Evolutionary conservation across 2,113 vertebrate species (phyloP).

Genomic region (Ptychochromis oligacanthus): DNA sequence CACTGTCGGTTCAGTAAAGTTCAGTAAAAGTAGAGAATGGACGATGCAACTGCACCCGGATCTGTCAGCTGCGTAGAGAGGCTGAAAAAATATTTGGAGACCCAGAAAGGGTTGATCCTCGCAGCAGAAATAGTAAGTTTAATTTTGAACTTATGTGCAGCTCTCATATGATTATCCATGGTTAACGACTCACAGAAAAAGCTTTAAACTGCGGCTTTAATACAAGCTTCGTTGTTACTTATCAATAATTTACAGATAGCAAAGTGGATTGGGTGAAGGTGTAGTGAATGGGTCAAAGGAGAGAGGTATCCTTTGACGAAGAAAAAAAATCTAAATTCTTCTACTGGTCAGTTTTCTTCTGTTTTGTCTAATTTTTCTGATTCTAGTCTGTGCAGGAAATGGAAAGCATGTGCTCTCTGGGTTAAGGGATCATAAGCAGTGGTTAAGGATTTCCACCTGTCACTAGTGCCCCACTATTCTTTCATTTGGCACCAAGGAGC

Average conservation of each 20-base stretch:
- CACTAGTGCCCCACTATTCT: slow-evolving; percentile 5
- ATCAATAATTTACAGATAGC: slow-evolving; percentile 24
- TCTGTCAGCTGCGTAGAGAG: slow-evolving; percentile 55
- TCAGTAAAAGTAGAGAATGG: slow-evolving; percentile 60
- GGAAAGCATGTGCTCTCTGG: slow-evolving; percentile 45
- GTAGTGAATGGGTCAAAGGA: too few relatives aligned
- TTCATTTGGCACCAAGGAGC: slow-evolving; percentile 45
- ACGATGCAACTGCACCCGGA: slow-evolving; percentile 43
- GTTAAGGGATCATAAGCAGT: too few relatives aligned
- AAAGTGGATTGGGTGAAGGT: too few relatives aligned
- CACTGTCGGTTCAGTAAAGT: not conserved
- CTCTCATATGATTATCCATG: too few relatives aligned
- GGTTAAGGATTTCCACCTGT: slow-evolving; percentile 75
- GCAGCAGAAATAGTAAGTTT: slow-evolving; percentile 79
- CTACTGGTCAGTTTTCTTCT: not conserved
- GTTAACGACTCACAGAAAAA: accelerated
- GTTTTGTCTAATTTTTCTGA: accelerated
- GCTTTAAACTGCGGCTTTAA: too few relatives aligned
- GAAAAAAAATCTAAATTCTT: too few relatives aligned
- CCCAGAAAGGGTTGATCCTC: slow-evolving; percentile 76
- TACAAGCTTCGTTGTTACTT: not conserved
- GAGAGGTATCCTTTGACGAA: not conserved
- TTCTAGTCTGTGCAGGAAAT: slow-evolving; percentile 12
- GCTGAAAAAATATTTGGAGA: slow-evolving; percentile 71
- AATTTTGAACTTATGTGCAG: too few relatives aligned